Evolutionary conservation across 2,113 vertebrate species (phyloP), one percentile per base, ranked within the genome.

Genomic region (Athene noctua): DNA sequence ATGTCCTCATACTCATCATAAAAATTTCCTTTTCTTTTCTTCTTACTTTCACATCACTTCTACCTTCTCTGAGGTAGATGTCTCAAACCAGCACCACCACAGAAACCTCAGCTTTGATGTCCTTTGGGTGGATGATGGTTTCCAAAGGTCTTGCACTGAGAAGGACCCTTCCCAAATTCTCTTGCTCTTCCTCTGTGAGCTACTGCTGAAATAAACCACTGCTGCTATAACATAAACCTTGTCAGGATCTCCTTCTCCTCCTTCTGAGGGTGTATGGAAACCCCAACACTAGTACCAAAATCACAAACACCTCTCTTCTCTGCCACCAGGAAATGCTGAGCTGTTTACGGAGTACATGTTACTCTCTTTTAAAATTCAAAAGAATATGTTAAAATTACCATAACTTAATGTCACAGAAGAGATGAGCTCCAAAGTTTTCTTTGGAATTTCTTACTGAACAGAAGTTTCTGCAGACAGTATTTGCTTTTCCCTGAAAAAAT

Each of bases 331-430:
- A 95, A 94, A 87, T 5, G 20, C 74, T 57, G 62, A 75, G 25
- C 67, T 92, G 67, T 80, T 93, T 70, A 88, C 0, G 0, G 91
- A 92, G 46, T 71, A 55, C 68, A 40, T 6, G 5, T 18, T 68
- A 88, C 82, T 73, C 58, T 68, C 70, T 72, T 36, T 66, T 57
- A 80, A 90, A 96, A 93, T 70, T 75, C 90, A 92, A 61, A 85
- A 71, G 58, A 82, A 66, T 91, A 73, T 68, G 96, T 85, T 95
- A 93, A 90, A 96, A 96, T 93, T 93, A 94, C 30, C 94, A 95
- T 77, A 95, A 82, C 40, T 88, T 87, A 96, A 90, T 88, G 93
- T 90, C 93, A 96, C 58, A 88, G 71, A 26, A 82, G 58, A 86
- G 66, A 92, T 19, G 36, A 77, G 58, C 74, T 91, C 74, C 62